phyloP scores from a whole-genome alignment of 2,113 vertebrate species.

The Poeciliopsis prolifica region DNA sequence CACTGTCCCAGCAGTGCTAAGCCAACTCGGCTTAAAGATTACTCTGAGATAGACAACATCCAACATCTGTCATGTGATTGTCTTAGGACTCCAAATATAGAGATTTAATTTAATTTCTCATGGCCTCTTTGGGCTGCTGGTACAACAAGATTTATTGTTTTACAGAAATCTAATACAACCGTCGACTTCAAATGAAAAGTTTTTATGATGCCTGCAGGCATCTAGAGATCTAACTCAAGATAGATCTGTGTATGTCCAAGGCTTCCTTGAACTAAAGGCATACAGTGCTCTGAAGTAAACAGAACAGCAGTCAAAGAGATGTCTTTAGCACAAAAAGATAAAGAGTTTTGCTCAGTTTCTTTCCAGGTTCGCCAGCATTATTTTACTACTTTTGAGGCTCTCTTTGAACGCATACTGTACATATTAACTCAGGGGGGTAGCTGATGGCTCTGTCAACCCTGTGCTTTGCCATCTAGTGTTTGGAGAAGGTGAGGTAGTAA shows the following conservation, averaged over 20 bases:
- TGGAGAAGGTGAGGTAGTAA: constrained; percentile 64
- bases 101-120: constrained; percentile 3
- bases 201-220: constrained; percentile 10
- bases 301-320: constrained; percentile 23
- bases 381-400: constrained; percentile 12
- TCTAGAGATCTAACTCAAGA: constrained; percentile 33
- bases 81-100: constrained; percentile 22
- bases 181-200: constrained; percentile 18
- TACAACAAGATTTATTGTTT: constrained; percentile 21
- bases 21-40: constrained; percentile 37
- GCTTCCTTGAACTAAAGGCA: constrained; percentile 43
- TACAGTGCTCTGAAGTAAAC: constrained; percentile 35
- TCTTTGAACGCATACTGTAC: constrained; percentile 12
- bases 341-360: constrained; percentile 27
- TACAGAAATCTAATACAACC: constrained; percentile 37
- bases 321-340: constrained; percentile 6
- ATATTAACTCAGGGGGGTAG: constrained; percentile 77
- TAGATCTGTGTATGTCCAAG: constrained; percentile 47
- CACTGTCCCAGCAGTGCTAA: constrained; percentile 78
- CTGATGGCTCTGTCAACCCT: constrained; percentile 75
- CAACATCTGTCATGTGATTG: constrained; percentile 47
- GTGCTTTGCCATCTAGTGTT: constrained; percentile 63
- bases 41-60: constrained; percentile 35
- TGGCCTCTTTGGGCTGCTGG: constrained; percentile 7
- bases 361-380: constrained; percentile 26